phyloP scores from a whole-genome alignment of 2,797 vertebrate species.

The Propithecus deckenii region DNA sequence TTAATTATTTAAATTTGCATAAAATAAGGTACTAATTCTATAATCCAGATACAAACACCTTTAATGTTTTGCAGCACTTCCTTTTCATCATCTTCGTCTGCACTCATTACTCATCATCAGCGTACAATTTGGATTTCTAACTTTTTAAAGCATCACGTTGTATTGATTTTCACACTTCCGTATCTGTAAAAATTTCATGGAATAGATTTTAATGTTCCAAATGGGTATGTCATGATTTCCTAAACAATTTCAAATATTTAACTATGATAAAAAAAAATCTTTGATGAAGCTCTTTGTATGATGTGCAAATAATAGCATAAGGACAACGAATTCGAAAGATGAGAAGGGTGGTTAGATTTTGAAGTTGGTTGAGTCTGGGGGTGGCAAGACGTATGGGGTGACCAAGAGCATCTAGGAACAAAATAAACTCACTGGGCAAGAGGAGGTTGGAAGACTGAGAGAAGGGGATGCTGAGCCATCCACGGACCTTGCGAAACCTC shows the following conservation, averaged over 20 bases:
- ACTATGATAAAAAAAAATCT: not conserved
- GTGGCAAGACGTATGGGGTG: accelerated
- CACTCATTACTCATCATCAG: not conserved
- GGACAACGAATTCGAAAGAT: not conserved
- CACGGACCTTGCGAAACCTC: accelerated
- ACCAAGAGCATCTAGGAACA: accelerated
- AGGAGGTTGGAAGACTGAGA: not conserved
- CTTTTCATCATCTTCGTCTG: not conserved
- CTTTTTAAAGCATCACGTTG: not conserved
- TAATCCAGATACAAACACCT: not conserved
- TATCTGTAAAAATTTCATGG: not conserved
- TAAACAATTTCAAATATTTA: not conserved
- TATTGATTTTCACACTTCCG: not conserved
- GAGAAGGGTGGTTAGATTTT: not conserved
- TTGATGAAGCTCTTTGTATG: not conserved
- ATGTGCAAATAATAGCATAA: not conserved
- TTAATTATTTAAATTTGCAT: not conserved
- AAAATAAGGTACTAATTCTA: not conserved
- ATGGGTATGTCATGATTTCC: not conserved
- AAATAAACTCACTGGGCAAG: too few relatives aligned
- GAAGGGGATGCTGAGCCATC: accelerated
- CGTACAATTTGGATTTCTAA: not conserved
- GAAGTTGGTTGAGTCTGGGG: not conserved
- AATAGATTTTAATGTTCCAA: not conserved
- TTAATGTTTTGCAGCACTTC: not conserved